Evolutionary conservation across 64 coral and sea anemone species (phyloP), one percentile per base, ranked within the genome.

Genomic region (Actinia equina): DNA sequence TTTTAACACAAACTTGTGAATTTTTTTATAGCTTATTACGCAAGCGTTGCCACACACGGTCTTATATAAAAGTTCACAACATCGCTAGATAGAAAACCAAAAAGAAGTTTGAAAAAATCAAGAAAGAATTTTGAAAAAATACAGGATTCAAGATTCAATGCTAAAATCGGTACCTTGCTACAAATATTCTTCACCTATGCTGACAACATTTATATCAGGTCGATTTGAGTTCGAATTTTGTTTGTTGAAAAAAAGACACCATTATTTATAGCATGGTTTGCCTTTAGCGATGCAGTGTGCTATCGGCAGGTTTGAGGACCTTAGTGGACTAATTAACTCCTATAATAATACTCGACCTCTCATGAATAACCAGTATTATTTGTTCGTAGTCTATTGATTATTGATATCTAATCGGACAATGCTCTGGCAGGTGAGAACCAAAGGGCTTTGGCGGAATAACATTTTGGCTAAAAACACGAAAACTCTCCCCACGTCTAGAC

Each of bases 311-410:
- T 27, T 25, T 12, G 25, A 41, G 27, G 69, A 41, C 9, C 23
- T 30, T 14, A 74, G 69, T 74, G 5, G n/a, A 74, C 23, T 74
- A 74, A 74, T 74, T 74, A 74, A 41, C 26, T 74, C 20, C 22
- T n/a, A 74, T 30, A 74, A 74, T 74, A 74, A 49, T 81, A 22
- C 43, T 81, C 49, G 78, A 81, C 4, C 49, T 4, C 45, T 81
- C 15, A 78, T 78, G 76, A 78, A 78, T 78, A 78, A 81, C 19
- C 78, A 18, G 43, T 23, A 37, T 44, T 81, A 81, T 81, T 81
- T 81, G 78, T 49, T 46, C 42, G 78, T 49, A 37, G 16, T 51
- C 43, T 41, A 74, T 74, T 49, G 43, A 81, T 81, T 80, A 81
- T 81, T 81, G 49, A 52, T 81, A 49, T 20, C 78, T 81, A 81